A percentile compares a stretch with the other conserved stretches of the same genome.
Conservation (phyloP, 2,888 invertebrate genomes). For the Spialia ferax region DNA sequence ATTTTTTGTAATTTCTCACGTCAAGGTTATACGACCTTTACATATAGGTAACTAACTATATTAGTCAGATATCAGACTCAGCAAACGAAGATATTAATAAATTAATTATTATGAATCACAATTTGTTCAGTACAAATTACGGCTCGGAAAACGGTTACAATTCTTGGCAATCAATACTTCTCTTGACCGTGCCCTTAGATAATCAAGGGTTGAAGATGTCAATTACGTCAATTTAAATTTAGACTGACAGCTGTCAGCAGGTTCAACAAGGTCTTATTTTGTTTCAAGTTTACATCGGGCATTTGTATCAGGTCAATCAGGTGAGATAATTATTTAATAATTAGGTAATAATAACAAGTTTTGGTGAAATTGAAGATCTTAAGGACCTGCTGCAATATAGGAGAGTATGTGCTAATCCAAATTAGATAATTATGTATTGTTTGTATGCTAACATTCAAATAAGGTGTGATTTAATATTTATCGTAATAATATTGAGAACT, state of each 20-base stretch:
- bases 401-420: no score
- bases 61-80: neutral
- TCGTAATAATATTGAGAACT: no score
- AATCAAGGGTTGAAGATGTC: constrained; percentile 21
- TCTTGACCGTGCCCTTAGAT: constrained; percentile 22
- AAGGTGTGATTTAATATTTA: no score
- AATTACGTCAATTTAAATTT: constrained; percentile 15
- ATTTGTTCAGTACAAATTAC: neutral
- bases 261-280: constrained; percentile 13
- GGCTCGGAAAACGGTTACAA: constrained; percentile 8
- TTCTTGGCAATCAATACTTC: constrained; percentile 18
- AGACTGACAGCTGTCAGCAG: constrained; percentile 3
- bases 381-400: no score
- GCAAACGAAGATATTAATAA: no score
- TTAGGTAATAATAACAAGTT: no score
- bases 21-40: no score
- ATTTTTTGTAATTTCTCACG: no score
- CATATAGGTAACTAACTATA: no score
- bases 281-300: neutral
- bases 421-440: no score
- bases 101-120: neutral
- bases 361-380: no score
- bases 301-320: neutral
- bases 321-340: neutral
- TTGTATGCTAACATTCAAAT: no score